phyloP scores from a whole-genome alignment of 1,140 invertebrate genomes.

The Aphidius gifuensis region DNA sequence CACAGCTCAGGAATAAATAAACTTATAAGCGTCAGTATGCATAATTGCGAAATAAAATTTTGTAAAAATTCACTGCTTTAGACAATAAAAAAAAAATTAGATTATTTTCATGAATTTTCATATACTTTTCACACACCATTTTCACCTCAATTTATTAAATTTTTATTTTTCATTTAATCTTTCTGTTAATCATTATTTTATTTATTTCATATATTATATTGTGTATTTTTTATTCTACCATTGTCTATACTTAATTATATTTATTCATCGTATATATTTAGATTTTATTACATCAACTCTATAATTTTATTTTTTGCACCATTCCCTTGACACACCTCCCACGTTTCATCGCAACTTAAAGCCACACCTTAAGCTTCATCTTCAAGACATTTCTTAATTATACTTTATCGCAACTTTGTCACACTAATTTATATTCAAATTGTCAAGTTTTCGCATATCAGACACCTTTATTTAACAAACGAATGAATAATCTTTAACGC shows the following conservation, averaged over 20 bases:
- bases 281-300: conserved; percentile 4
- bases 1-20: background rate
- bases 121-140: background rate
- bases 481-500: conserved; percentile 10
- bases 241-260: too few relatives aligned
- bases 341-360: conserved; percentile 9
- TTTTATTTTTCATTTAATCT: conserved; percentile 20
- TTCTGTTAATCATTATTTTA: conserved; percentile 1
- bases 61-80: background rate
- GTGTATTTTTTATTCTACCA: conserved; percentile 11
- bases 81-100: too few relatives aligned
- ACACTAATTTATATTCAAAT: conserved; percentile 42
- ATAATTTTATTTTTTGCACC: conserved; percentile 17
- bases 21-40: conserved; percentile 7
- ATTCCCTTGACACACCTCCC: conserved; percentile 25
- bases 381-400: conserved; percentile 37
- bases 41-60: background rate
- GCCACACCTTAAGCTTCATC: conserved; percentile 17
- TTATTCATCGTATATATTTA: too few relatives aligned
- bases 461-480: too few relatives aligned
- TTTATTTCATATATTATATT: conserved; percentile 11
- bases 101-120: too few relatives aligned
- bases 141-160: conserved; percentile 14
- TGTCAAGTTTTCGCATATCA: conserved; percentile 20
- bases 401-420: conserved; percentile 44